phyloP scores from a whole-genome alignment of 2,888 invertebrate species.

The Lamellibrachia columna region DNA sequence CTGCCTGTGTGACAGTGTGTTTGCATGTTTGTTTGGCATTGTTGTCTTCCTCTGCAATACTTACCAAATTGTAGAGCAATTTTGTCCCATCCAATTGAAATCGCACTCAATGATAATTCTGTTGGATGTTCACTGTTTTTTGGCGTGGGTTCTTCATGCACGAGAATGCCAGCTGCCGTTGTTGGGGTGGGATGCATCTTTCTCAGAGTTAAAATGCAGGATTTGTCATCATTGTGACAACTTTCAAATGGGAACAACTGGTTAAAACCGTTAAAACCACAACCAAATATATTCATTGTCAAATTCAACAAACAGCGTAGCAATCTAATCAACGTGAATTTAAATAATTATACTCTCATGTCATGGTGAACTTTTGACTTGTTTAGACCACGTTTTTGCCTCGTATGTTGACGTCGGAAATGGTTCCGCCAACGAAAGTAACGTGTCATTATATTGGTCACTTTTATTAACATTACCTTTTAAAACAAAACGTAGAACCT shows the following conservation, averaged over 20 bases:
- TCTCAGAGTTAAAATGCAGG: neutral
- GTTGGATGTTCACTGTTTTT: neutral
- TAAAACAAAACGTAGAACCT: no score
- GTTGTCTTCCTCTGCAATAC: neutral
- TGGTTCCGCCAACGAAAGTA: neutral
- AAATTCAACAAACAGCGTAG: neutral
- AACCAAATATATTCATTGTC: neutral
- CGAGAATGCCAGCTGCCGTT: neutral
- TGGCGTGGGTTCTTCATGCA: neutral
- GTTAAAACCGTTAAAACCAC: constrained; percentile 10
- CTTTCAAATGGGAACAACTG: neutral
- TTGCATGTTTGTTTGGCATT: no score
- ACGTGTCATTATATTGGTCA: neutral
- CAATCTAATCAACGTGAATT: neutral
- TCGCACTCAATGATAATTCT: neutral
- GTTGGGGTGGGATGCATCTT: neutral
- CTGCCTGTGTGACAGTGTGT: no score
- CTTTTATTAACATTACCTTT: neutral
- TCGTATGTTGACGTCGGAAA: neutral
- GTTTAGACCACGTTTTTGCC: neutral
- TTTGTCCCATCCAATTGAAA: constrained; percentile 3
- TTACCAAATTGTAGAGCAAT: neutral
- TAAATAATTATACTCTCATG: neutral
- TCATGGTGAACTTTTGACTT: neutral
- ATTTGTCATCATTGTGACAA: neutral